Evolutionary conservation across 2,113 vertebrate genomes (phyloP).

Genomic region (Rhabdomys dilectus): DNA sequence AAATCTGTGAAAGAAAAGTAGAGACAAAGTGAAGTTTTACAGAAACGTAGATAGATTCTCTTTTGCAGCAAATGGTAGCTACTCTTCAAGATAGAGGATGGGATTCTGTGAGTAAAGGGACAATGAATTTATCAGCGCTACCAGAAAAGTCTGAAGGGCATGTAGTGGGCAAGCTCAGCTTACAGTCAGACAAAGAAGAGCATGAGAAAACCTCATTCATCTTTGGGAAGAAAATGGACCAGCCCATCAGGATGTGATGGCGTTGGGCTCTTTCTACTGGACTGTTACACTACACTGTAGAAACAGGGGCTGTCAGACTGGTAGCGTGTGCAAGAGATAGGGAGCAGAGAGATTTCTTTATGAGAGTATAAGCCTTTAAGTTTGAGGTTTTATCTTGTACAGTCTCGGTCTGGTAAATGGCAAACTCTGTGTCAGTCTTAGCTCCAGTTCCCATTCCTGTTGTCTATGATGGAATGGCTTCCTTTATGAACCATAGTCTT

Average conservation of each 20-base stretch:
- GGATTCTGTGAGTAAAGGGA: background rate
- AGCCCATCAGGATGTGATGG: background rate
- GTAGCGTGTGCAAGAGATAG: background rate
- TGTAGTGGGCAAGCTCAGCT: background rate
- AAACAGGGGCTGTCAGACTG: background rate
- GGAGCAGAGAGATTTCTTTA: background rate
- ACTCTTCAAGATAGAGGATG: background rate
- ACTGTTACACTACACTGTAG: background rate
- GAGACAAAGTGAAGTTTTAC: conserved; percentile 13
- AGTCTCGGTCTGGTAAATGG: background rate
- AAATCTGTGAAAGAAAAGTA: background rate
- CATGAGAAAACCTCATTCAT: background rate
- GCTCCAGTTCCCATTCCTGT: background rate
- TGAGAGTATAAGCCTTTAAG: background rate
- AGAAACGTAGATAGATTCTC: background rate
- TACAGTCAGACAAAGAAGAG: background rate
- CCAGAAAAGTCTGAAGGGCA: background rate
- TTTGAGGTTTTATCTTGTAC: background rate
- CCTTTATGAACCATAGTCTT: background rate
- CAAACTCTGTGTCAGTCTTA: background rate
- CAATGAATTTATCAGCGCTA: background rate
- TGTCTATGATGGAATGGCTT: background rate
- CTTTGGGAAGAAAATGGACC: background rate
- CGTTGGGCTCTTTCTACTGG: background rate
- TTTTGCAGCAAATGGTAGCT: background rate